Conservation (phyloP, 1,140 invertebrate genomes). For the Lasioglossum albipes region DNA sequence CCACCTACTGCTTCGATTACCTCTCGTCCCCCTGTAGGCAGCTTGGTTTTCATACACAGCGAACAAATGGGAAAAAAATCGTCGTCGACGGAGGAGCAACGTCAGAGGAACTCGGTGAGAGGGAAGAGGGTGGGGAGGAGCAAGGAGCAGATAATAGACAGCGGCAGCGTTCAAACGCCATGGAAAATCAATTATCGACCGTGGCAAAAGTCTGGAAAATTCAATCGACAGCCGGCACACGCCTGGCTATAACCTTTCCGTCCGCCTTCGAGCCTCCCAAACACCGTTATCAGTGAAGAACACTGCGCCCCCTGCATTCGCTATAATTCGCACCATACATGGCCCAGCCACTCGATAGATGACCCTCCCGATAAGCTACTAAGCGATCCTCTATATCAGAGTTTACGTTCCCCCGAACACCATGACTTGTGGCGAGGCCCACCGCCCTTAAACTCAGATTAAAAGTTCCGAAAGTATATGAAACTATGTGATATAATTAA, state of each 20-base stretch:
- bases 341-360: slow-evolving; percentile 8
- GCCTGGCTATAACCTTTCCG: slow-evolving; percentile 25
- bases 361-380: slow-evolving; percentile 23
- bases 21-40: slow-evolving; percentile 18
- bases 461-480: neutral
- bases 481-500: neutral
- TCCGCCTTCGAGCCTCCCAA: slow-evolving; percentile 25
- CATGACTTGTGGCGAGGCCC: neutral
- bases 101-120: neutral
- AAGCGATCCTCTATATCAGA: slow-evolving; percentile 10
- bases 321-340: slow-evolving; percentile 12
- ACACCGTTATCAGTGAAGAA: slow-evolving; percentile 54
- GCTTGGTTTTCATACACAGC: slow-evolving; percentile 37
- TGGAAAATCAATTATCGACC: slow-evolving; percentile 65
- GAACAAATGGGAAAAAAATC: neutral
- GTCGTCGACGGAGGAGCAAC: neutral
- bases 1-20: slow-evolving; percentile 40
- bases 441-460: neutral
- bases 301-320: slow-evolving; percentile 29
- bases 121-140: neutral
- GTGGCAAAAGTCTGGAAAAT: slow-evolving; percentile 63
- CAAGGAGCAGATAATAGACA: slow-evolving; percentile 48
- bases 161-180: slow-evolving; percentile 42
- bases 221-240: slow-evolving; percentile 52
- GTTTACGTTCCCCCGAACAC: neutral